Evolutionary conservation across 2,797 vertebrate genomes (phyloP).

Genomic region (Pangasius sanitwongsei): DNA sequence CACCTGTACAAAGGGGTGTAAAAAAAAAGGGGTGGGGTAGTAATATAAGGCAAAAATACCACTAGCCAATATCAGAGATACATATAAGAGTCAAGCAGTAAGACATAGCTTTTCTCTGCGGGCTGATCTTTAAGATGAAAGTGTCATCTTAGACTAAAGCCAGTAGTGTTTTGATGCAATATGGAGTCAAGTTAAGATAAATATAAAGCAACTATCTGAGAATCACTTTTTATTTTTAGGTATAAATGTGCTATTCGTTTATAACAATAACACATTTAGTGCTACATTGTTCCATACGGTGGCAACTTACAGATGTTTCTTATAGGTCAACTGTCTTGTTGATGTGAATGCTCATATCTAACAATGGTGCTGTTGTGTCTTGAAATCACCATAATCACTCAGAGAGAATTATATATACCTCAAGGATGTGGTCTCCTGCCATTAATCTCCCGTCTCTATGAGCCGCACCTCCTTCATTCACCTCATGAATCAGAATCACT

Average conservation of each 20-base stretch:
- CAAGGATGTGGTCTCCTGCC: conserved; percentile 94
- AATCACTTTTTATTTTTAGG: background rate
- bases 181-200: background rate
- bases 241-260: background rate
- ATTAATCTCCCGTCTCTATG: conserved; percentile 92
- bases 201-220: background rate
- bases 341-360: background rate
- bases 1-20: conserved; percentile 73
- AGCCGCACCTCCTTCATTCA: conserved; percentile 92
- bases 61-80: background rate
- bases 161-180: background rate
- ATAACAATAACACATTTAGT: background rate
- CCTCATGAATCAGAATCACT: conserved; percentile 93
- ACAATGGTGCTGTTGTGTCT: background rate
- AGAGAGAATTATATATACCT: conserved; percentile 73
- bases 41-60: background rate
- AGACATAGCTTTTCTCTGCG: background rate
- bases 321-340: background rate
- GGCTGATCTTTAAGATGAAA: background rate
- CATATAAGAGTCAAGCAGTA: background rate
- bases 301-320: background rate
- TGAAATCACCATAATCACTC: background rate
- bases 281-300: background rate
- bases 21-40: background rate
- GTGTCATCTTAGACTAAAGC: background rate